A percentile compares a stretch with the other conserved stretches of the same genome.
phyloP scores from a whole-genome alignment of 2,113 vertebrate genomes.

The Stegostoma tigrinum region DNA sequence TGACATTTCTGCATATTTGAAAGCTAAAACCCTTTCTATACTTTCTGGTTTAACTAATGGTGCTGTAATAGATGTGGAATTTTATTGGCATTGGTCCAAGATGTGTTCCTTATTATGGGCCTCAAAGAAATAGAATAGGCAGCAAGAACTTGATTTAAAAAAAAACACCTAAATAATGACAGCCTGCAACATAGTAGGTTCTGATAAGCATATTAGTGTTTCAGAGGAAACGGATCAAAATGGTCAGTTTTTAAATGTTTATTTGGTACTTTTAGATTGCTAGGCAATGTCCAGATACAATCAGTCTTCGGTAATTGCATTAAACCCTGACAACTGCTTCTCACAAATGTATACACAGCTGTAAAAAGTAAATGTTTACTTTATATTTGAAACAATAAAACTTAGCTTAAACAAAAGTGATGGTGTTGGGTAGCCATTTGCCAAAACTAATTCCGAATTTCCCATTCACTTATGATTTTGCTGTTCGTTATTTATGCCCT shows the following conservation, averaged over 20 bases:
- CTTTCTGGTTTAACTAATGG: slow-evolving; percentile 18
- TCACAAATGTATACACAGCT: neutral
- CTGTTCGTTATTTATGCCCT: neutral
- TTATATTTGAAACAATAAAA: neutral
- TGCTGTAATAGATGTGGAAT: slow-evolving; percentile 34
- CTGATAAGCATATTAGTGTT: neutral
- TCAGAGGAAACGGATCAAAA: neutral
- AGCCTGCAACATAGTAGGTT: neutral
- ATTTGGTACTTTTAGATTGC: neutral
- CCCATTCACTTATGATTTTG: neutral
- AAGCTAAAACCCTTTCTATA: slow-evolving; percentile 31
- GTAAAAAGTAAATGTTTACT: neutral
- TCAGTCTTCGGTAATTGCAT: neutral
- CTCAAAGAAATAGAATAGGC: neutral
- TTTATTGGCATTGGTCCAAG: slow-evolving; percentile 14
- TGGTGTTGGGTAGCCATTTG: neutral
- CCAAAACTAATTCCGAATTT: neutral
- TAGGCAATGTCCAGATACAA: slow-evolving; percentile 5
- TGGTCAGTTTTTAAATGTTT: neutral
- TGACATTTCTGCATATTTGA: slow-evolving; percentile 31
- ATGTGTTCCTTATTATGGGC: slow-evolving; percentile 18
- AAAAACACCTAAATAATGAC: slow-evolving; percentile 8
- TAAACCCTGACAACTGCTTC: neutral
- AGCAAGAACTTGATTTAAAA: neutral
- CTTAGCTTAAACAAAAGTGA: neutral